phyloP scores from a whole-genome alignment of 1,140 invertebrate genomes.

The Polypedilum vanderplanki region DNA sequence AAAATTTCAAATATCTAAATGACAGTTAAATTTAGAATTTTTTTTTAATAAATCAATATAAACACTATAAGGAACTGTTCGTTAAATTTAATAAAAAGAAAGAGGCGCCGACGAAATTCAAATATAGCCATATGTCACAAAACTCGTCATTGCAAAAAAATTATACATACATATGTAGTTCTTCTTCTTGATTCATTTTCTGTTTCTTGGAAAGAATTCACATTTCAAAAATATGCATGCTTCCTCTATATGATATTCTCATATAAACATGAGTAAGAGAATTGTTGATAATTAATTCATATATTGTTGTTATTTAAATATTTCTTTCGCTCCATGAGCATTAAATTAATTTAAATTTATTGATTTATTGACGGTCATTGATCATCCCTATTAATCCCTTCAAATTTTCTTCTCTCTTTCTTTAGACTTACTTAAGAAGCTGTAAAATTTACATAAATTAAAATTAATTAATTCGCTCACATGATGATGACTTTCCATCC shows the following conservation, averaged over 20 bases:
- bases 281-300: not conserved
- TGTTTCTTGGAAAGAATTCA: slow-evolving; percentile 3
- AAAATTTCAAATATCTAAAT: too few species aligned
- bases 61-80: too few species aligned
- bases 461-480: not conserved
- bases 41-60: too few species aligned
- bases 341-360: not conserved
- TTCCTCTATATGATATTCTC: not conserved
- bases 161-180: too few species aligned
- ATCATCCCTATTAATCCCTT: slow-evolving; percentile 11
- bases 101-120: too few species aligned
- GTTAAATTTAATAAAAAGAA: too few species aligned
- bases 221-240: not conserved
- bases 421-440: not conserved
- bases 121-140: too few species aligned
- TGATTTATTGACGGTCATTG: not conserved
- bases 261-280: not conserved
- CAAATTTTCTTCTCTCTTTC: too few species aligned
- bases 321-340: too few species aligned
- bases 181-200: too few species aligned
- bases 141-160: too few species aligned
- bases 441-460: slow-evolving; percentile 5
- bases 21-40: too few species aligned
- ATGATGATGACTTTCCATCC: not conserved
- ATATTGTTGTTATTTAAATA: not conserved